Evolutionary conservation across 2,888 invertebrate species (phyloP), one percentile per base, ranked within the genome.

Genomic region (Meliscaeva auricollis): DNA sequence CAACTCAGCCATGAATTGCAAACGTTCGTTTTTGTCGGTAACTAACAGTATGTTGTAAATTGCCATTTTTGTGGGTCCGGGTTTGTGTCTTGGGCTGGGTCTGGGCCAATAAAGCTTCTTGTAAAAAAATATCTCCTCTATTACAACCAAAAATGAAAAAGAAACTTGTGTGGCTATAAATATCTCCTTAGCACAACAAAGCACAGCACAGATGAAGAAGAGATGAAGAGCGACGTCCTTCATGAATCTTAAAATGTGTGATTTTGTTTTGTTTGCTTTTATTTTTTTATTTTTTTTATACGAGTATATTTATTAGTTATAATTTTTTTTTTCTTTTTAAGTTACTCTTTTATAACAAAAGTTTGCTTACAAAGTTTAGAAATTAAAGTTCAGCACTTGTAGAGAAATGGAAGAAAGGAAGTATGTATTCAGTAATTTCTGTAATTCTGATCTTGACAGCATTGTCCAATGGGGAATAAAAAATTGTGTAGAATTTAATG

Each of bases 201-300:
- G 26, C 26, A 26, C 26, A 75, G 79, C 70, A 66, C 20, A 60
- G n/a, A n/a, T n/a, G 54, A 48, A 44, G 64, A 52, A 70, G 52
- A 64, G 60, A 70, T 75, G 84, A 79, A 79, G 79, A 79, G 60
- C 70, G 60, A 79, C 66, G 79, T 79, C 79, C 75, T 79, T 79
- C 84, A 84, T 79, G 84, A 84, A 76, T 84, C 79, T 79, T 79
- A 72, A 58, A 84, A 79, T 84, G 72, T 84, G 75, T 79, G 79
- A 84, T 84, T 84, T 84, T 44, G 35, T 60, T 84, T 84, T 41
- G 26, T 62, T 46, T 60, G 50, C 1, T 50, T 1, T 38, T 38
- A 7, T 64, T 44, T 9, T 32, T 44, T 64, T 13, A 60, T 44
- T n/a, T 35, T 58, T n/a, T n/a, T n/a, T n/a, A n/a, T n/a, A n/a